Percentiles rank a stretch among this genome's conserved stretches.
These are phyloP conservation scores for Drosophila paulistorum DNA, from an alignment of 1,140 invertebrate genomes.

Conservation along the genomic window DNA sequence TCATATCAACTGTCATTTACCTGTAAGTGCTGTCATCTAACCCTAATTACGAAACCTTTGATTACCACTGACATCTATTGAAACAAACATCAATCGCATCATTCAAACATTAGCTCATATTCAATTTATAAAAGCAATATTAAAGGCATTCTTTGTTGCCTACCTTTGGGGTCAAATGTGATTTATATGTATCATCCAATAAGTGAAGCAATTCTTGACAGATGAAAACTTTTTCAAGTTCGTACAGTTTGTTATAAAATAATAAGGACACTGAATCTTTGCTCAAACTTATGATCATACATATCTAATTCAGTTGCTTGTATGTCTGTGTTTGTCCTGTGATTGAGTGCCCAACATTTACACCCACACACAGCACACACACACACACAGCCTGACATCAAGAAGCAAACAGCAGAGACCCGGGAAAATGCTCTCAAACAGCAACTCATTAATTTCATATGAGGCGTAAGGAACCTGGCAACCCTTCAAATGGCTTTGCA, in stretches of 20 bases:
- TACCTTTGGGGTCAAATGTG: not conserved
- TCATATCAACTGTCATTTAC: not conserved
- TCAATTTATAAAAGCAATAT: too few species aligned
- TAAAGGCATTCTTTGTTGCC: not conserved
- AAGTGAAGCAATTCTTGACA: not conserved
- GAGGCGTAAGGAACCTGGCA: constrained; percentile 23
- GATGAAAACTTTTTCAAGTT: not conserved
- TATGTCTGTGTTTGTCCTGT: constrained; percentile 26
- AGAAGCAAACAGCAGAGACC: not conserved
- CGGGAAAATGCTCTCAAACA: constrained; percentile 29
- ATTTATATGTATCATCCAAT: not conserved
- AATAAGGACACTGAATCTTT: not conserved
- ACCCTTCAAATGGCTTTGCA: constrained; percentile 41
- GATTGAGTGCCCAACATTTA: constrained; percentile 67
- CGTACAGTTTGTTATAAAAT: constrained; percentile 16
- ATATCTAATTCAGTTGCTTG: constrained; percentile 1
- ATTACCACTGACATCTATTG: not conserved
- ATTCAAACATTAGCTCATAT: too few species aligned
- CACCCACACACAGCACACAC: constrained; percentile 16
- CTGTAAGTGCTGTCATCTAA: not conserved
- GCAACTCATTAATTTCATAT: constrained; percentile 64
- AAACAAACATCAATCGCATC: too few species aligned
- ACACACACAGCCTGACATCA: not conserved
- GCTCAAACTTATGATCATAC: constrained; percentile 17
- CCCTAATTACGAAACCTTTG: not conserved